Evolutionary conservation across 2,113 vertebrate species (phyloP), one percentile per base, ranked within the genome.

Genomic region (Ictidomys tridecemlineatus): DNA sequence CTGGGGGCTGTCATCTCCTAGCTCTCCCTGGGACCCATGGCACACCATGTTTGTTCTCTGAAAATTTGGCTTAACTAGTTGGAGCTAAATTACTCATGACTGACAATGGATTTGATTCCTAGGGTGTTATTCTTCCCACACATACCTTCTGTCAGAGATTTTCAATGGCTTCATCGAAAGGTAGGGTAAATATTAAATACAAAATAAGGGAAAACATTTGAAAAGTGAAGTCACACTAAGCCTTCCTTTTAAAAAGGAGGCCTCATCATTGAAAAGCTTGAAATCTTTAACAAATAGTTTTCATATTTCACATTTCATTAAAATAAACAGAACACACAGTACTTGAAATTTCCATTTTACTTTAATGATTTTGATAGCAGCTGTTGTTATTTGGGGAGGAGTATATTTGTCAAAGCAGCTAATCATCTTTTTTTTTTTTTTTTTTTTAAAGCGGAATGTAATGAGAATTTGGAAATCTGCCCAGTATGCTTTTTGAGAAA

Each of bases 321-420:
- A 85, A 94, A 91, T 74, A 74, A 93, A 76, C 32, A 96, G 69
- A 48, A 94, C 58, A 94, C 16, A 70, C 32, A 67, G 45, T 89
- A 72, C 83, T 89, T 96, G 17, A 93, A 51, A 94, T 93, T 91
- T 95, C 94, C 56, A n/a, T 91, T 97, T 92, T 73, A 79, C 53
- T 78, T 45, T 91, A 96, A 77, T 65, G 51, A 85, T 94, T 96
- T 84, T 94, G n/a, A 91, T 61, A 77, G 42, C 78, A 96, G 78
- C 63, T 84, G 74, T 74, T 94, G 73, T 83, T 93, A 86, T 91
- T 84, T 94, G 91, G 53, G 74, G 56, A 94, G 86, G 5, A 89
- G 8, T 69, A 20, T 83, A 92, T 92, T 96, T 96, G 86, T 96
- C 89, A 97, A 84, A 93, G 91, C 26, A 92, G 32, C 74, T 95